These are phyloP conservation scores for Vannuccia rotundouncinata DNA, from an alignment of 2,888 invertebrate species.

Conservation along the genomic window DNA sequence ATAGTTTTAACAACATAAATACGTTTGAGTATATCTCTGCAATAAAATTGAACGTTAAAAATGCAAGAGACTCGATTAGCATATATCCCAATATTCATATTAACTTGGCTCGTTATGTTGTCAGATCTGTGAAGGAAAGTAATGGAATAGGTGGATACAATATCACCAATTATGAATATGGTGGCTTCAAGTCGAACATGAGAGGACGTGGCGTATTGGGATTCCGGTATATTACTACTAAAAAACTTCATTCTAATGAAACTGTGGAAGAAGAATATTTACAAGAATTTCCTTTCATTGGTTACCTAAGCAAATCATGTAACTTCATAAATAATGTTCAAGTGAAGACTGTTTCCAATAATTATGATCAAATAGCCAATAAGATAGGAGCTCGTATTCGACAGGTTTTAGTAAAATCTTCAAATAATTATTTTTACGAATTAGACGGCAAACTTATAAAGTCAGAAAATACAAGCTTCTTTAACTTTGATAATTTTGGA, in stretches of 20 bases:
- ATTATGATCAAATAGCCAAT: neutral
- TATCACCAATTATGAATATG: slow-evolving; percentile 34
- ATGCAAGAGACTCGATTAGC: neutral
- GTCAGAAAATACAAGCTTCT: neutral
- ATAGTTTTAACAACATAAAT: neutral
- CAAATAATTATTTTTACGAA: neutral
- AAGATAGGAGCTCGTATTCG: neutral
- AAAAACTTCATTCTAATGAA: neutral
- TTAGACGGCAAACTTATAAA: neutral
- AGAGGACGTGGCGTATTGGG: neutral
- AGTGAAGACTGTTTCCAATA: neutral
- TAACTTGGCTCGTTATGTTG: slow-evolving; percentile 31
- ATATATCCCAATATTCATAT: slow-evolving; percentile 1
- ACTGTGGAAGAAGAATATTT: neutral
- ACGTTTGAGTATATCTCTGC: neutral
- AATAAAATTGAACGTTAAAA: neutral
- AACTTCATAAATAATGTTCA: neutral
- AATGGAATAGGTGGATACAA: slow-evolving; percentile 39
- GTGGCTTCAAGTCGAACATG: neutral
- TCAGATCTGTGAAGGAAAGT: neutral
- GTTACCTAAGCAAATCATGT: neutral
- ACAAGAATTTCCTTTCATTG: neutral
- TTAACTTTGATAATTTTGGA: neutral
- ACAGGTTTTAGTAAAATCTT: neutral
- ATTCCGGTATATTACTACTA: neutral